These are phyloP conservation scores for Sweltsa coloradensis DNA, from an alignment of 1,140 invertebrate species.

Conservation along the genomic window DNA sequence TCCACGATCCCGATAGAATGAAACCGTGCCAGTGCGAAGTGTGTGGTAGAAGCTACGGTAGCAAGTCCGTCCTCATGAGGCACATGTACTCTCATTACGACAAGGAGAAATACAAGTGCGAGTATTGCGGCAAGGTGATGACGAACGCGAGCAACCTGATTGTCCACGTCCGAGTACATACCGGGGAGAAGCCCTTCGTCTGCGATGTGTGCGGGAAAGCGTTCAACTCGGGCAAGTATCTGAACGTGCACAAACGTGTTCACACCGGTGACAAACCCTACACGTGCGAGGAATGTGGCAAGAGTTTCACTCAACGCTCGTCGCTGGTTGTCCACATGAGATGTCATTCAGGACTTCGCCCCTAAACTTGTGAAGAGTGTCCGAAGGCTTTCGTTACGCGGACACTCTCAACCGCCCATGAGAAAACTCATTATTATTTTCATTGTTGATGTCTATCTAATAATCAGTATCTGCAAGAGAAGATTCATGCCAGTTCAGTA, in stretches of 20 bases:
- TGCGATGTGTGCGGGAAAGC: constrained; percentile 43
- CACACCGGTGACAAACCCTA: constrained; percentile 57
- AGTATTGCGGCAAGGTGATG: constrained; percentile 24
- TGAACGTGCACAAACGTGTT: constrained; percentile 19
- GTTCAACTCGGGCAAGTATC: constrained; percentile 25
- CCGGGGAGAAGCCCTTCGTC: constrained; percentile 57
- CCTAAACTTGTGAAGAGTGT: constrained; percentile 57
- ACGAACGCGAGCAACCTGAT: constrained; percentile 56
- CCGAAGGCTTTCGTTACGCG: constrained; percentile 38
- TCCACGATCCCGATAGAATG: constrained; percentile 27
- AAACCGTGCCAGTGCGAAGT: constrained; percentile 31
- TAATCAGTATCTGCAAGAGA: too few relatives aligned
- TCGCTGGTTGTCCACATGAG: constrained; percentile 27
- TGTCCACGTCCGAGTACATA: constrained; percentile 54
- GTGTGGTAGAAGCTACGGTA: constrained; percentile 32
- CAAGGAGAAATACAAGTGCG: constrained; percentile 25
- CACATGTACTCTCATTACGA: constrained; percentile 33
- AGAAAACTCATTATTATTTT: constrained; percentile 15
- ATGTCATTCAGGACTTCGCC: constrained; percentile 60
- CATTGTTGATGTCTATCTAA: too few relatives aligned
- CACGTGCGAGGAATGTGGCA: constrained; percentile 50
- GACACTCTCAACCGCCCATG: constrained; percentile 20
- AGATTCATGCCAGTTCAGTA: too few relatives aligned
- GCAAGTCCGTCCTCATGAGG: constrained; percentile 8
- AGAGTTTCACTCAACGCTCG: constrained; percentile 42